Evolutionary conservation across 2,113 vertebrate species (phyloP), one percentile per base, ranked within the genome.

Genomic region (Sceloporus undulatus): DNA sequence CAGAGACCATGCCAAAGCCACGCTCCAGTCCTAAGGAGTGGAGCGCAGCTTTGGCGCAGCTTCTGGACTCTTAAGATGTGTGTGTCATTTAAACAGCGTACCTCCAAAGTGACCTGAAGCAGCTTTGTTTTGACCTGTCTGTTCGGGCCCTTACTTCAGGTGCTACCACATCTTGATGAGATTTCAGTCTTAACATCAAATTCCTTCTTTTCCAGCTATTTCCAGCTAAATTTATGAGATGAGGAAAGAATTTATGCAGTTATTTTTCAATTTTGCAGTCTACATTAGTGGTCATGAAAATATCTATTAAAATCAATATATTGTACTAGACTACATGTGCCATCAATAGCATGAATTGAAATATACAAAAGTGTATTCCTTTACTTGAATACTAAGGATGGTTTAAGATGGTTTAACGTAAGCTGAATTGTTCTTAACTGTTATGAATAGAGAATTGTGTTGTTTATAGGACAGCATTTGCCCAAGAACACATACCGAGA

Each of bases 391-490:
- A 8, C 18, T 27, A 56, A 86, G 23, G 25, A 52, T 70, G 48
- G 65, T 27, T 71, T n/a, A 29, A 70, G 14, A 29, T 2, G 14
- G 7, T 14, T 82, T 56, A 27, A 21, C 10, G 19, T 85, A 78
- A 78, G 21, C 29, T 75, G 19, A 38, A 75, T 74, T 48, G 1
- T 25, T 87, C 9, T 79, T 86, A 79, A 68, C 29, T 38, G 71
- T 79, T 29, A 10, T 9, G 4, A 79, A 19, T 79, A 70, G 9
- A 70, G 62, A 11, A 48, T 25, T 25, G 25, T 48, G 6, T 42
- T 76, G 42, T 71, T 86, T 79, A 70, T 68, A 86, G n/a, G 65
- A 40, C 27, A 85, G 34, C 18, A 70, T 65, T 86, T 54, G 9
- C 10, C 21, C 6, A 56, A 70, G 76, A 79, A 21, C 68, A 70